Evolutionary conservation across 2,888 invertebrate genomes (phyloP).

Genomic region (Agrochola lychnidis): DNA sequence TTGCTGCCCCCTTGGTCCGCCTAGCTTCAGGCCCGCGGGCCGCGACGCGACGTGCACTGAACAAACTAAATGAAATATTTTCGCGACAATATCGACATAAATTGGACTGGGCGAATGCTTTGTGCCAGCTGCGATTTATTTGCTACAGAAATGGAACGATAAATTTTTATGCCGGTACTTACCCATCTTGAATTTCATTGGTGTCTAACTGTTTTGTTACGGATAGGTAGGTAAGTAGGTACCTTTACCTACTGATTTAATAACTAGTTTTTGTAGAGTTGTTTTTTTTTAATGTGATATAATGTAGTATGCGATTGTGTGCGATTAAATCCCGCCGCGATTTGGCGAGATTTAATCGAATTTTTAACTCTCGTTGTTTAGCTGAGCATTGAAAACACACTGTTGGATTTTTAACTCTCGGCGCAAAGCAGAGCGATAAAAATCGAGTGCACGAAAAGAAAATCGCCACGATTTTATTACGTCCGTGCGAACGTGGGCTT

Average conservation of each 20-base stretch:
- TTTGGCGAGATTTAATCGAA: too few species aligned
- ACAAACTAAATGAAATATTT: slow-evolving; percentile 69
- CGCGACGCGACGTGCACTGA: slow-evolving; percentile 33
- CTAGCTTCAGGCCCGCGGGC: slow-evolving; percentile 22
- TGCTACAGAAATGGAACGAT: slow-evolving; percentile 72
- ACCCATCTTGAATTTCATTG: slow-evolving; percentile 59
- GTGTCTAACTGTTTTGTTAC: neutral
- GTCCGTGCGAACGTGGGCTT: too few species aligned
- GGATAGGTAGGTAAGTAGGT: neutral
- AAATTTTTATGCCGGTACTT: slow-evolving; percentile 69
- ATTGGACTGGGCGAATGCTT: slow-evolving; percentile 71
- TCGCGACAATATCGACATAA: slow-evolving; percentile 77
- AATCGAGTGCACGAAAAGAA: too few species aligned
- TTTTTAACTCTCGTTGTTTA: too few species aligned
- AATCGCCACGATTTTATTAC: too few species aligned
- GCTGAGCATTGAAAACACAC: too few species aligned
- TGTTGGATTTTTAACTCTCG: too few species aligned
- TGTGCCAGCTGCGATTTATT: slow-evolving; percentile 76
- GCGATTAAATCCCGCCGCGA: too few species aligned
- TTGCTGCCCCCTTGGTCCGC: slow-evolving; percentile 9
- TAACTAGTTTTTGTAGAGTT: too few species aligned
- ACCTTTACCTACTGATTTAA: neutral
- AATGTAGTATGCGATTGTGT: too few species aligned
- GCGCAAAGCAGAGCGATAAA: too few species aligned
- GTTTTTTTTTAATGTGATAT: too few species aligned